These are phyloP conservation scores for Drosophila quinaria DNA, from an alignment of 2,888 invertebrate species.

Conservation along the genomic window DNA sequence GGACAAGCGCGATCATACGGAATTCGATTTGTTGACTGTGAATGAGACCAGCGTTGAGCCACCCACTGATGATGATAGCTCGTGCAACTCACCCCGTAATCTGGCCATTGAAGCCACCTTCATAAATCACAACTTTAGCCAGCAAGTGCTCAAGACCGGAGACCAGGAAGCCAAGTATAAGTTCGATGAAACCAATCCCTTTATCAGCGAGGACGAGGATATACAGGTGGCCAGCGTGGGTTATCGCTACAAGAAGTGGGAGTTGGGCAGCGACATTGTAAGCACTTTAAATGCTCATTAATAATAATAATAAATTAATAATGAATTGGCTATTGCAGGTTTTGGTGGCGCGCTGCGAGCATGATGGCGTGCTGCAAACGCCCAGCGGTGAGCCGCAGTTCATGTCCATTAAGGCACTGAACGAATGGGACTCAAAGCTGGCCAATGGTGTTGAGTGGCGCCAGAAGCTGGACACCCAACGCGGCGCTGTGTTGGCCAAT, in stretches of 20 bases:
- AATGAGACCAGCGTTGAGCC: constrained; percentile 99
- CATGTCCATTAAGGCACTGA: constrained; percentile 97
- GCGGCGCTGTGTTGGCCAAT: constrained; percentile 99
- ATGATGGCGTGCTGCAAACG: constrained; percentile 96
- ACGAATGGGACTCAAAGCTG: constrained; percentile 99
- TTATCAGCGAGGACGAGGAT: constrained; percentile 96
- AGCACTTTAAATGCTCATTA: constrained; percentile 76
- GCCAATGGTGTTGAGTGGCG: constrained; percentile 99
- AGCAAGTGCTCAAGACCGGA: constrained; percentile 92
- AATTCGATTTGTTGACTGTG: constrained; percentile 98
- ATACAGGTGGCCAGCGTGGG: constrained; percentile 98
- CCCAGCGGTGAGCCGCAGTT: constrained; percentile 96
- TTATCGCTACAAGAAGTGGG: constrained; percentile 98
- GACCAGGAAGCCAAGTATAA: constrained; percentile 93
- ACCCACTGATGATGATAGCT: constrained; percentile 97
- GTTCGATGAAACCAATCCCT: constrained; percentile 97
- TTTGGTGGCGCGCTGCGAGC: constrained; percentile 97
- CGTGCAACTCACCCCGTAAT: constrained; percentile 97
- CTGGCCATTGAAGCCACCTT: constrained; percentile 99
- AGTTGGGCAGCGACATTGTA: constrained; percentile 96
- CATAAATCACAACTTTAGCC: constrained; percentile 99
- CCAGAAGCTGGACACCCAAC: constrained; percentile 98
- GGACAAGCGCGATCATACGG: constrained; percentile 99
- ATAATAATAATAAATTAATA: too few relatives aligned
- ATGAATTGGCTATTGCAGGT: constrained; percentile 86